These are phyloP conservation scores for Zaprionus vittiger DNA, from an alignment of 1,140 invertebrate genomes.

Conservation along the genomic window DNA sequence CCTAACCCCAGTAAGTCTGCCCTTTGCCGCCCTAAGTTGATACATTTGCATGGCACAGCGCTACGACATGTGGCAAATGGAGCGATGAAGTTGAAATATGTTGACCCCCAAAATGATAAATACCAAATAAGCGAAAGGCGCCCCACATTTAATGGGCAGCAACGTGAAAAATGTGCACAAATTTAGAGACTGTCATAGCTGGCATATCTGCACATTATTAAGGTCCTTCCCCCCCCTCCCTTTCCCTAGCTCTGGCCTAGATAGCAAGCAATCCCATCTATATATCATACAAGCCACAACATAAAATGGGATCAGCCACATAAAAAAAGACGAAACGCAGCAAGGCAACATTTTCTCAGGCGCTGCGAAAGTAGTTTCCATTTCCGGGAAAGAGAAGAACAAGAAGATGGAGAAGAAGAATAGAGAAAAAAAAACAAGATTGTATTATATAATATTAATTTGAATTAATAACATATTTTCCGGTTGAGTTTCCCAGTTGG, in stretches of 20 bases:
- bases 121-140: slow-evolving; percentile 23
- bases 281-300: slow-evolving; percentile 42
- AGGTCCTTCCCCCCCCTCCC: neutral
- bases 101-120: slow-evolving; percentile 34
- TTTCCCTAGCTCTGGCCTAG: slow-evolving; percentile 24
- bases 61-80: slow-evolving; percentile 14
- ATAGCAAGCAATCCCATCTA: slow-evolving; percentile 11
- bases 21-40: slow-evolving; percentile 12
- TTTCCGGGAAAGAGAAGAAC: slow-evolving; percentile 13
- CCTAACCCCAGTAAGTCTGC: neutral
- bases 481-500: slow-evolving; percentile 50
- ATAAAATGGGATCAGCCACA: neutral
- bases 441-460: slow-evolving; percentile 82
- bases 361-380: slow-evolving; percentile 63
- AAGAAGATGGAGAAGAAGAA: slow-evolving; percentile 19
- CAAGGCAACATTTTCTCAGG: slow-evolving; percentile 2
- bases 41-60: slow-evolving; percentile 13
- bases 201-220: slow-evolving; percentile 53
- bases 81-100: slow-evolving; percentile 19
- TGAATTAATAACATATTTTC: slow-evolving; percentile 83
- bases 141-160: slow-evolving; percentile 26
- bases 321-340: neutral
- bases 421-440: slow-evolving; percentile 46
- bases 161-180: slow-evolving; percentile 53
- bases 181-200: slow-evolving; percentile 53